These are phyloP conservation scores for Pasiphila rectangulata DNA, from an alignment of 2,888 invertebrate species.

Conservation along the genomic window DNA sequence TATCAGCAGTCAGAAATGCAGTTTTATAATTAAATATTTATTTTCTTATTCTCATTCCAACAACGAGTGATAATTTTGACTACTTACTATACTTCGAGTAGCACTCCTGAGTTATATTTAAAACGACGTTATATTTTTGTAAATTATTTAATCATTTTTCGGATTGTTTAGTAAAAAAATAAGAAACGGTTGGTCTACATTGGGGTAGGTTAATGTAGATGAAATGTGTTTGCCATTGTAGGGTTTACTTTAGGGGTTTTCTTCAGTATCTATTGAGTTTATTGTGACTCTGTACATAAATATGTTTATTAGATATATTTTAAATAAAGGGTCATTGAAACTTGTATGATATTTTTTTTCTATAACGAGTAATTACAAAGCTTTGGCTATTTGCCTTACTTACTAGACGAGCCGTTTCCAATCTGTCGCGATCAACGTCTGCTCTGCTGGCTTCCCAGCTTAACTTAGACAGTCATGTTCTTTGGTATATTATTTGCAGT, in stretches of 20 bases:
- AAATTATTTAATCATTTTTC: constrained; percentile 62
- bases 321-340: neutral
- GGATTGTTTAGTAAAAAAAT: constrained; percentile 48
- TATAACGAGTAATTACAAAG: constrained; percentile 3
- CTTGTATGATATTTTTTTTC: neutral
- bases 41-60: constrained; percentile 71
- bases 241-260: constrained; percentile 9
- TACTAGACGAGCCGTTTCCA: constrained; percentile 57
- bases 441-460: constrained; percentile 59
- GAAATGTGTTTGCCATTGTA: constrained; percentile 8
- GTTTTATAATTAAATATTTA: constrained; percentile 49
- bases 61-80: constrained; percentile 60
- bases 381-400: constrained; percentile 24
- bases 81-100: constrained; percentile 50
- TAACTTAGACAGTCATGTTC: constrained; percentile 64
- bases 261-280: constrained; percentile 1
- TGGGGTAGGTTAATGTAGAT: constrained; percentile 34
- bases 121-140: constrained; percentile 72
- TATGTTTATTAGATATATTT: constrained; percentile 1
- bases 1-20: constrained; percentile 34
- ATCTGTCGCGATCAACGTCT: constrained; percentile 55
- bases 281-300: constrained; percentile 7
- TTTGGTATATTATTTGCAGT: constrained; percentile 76
- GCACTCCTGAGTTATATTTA: constrained; percentile 64
- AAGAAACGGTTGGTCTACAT: constrained; percentile 57